phyloP scores from a whole-genome alignment of 1,140 invertebrate genomes.

The Drosophila pectinifera region DNA sequence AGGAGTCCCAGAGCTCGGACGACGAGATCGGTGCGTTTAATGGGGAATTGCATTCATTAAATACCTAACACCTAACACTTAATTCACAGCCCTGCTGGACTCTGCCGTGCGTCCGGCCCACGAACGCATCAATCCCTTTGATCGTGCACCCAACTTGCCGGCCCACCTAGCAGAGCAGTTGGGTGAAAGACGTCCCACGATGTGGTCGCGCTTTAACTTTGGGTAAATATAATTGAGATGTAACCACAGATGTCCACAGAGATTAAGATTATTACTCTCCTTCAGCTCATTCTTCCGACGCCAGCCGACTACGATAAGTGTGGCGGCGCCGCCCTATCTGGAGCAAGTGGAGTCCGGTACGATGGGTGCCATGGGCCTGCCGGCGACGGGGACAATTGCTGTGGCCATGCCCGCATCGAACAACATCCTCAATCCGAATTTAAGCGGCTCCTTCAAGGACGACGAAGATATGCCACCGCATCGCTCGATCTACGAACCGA shows the following conservation, averaged over 20 bases:
- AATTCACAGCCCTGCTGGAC: conserved; percentile 58
- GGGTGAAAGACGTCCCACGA: conserved; percentile 37
- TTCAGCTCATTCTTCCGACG: conserved; percentile 66
- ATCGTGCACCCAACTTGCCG: conserved; percentile 76
- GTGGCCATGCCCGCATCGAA: conserved; percentile 72
- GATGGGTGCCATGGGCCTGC: conserved; percentile 23
- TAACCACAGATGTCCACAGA: not conserved
- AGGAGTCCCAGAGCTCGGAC: conserved; percentile 73
- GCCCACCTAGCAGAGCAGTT: conserved; percentile 67
- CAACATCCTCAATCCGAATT: conserved; percentile 85
- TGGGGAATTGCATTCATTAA: not conserved
- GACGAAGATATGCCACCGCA: conserved; percentile 76
- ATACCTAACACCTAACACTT: not conserved
- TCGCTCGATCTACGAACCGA: conserved; percentile 80
- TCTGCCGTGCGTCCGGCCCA: conserved; percentile 25
- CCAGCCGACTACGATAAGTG: conserved; percentile 53
- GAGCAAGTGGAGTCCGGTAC: conserved; percentile 63
- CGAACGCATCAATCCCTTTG: conserved; percentile 80
- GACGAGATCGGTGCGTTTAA: conserved; percentile 70
- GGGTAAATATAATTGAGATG: conserved; percentile 32
- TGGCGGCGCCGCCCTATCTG: conserved; percentile 70
- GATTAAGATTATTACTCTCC: not conserved
- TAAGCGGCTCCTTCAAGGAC: conserved; percentile 84
- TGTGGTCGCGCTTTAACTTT: conserved; percentile 66
- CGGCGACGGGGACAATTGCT: conserved; percentile 29